Percentiles rank a stretch among this genome's conserved stretches.
Evolutionary conservation across 2,113 vertebrate genomes (phyloP).

Genomic region (Cryptotis parvus): DNA sequence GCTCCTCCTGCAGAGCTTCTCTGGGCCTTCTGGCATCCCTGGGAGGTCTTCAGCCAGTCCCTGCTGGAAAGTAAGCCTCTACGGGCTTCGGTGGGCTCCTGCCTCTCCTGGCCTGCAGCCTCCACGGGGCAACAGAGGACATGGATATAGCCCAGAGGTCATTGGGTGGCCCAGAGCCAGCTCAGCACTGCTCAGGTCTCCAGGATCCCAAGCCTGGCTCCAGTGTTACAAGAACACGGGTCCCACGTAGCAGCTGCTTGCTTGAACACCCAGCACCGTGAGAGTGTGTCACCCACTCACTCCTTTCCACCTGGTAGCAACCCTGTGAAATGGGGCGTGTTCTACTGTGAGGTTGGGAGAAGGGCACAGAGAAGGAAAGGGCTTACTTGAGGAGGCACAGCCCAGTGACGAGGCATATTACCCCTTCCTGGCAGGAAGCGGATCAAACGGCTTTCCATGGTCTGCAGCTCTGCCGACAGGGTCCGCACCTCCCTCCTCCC

Average conservation of each 20-base stretch:
- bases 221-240: neutral
- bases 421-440: rapidly evolving
- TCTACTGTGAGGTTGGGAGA: neutral
- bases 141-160: rapidly evolving
- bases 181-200: neutral
- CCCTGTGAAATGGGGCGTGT: neutral
- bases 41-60: rapidly evolving
- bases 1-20: rapidly evolving
- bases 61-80: neutral
- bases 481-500: too few species aligned
- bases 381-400: neutral
- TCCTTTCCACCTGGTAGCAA: neutral
- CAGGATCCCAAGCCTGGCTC: too few species aligned
- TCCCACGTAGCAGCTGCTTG: neutral
- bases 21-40: too few species aligned
- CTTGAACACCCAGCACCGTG: neutral
- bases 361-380: neutral
- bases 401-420: rapidly evolving
- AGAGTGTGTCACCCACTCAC: neutral
- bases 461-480: rapidly evolving
- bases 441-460: rapidly evolving
- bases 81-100: rapidly evolving
- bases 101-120: neutral
- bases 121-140: neutral
- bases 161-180: neutral